Evolutionary conservation across 2,888 invertebrate genomes (phyloP).

Genomic region (Eupithecia insigniata): DNA sequence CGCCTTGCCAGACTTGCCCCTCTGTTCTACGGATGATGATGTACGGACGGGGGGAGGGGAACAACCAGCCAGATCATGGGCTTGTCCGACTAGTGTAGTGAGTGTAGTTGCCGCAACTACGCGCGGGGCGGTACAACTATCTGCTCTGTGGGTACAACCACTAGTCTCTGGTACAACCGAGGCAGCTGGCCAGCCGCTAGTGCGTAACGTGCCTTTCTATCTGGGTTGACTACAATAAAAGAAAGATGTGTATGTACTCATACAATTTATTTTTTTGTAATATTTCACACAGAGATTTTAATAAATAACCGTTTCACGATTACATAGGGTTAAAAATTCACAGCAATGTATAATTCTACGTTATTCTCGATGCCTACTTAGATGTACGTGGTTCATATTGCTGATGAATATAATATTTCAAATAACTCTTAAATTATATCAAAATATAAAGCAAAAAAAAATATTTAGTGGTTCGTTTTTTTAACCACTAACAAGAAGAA

Average conservation of each 20-base stretch:
- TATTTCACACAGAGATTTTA: conserved; percentile 5
- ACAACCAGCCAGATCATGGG: no score
- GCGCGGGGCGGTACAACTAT: no score
- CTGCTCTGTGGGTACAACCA: no score
- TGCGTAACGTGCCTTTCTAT: no score
- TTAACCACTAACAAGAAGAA: conserved; percentile 29
- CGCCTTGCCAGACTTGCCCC: no score
- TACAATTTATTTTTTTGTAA: conserved; percentile 22
- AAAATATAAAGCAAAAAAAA: conserved; percentile 13
- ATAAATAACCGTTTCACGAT: conserved; percentile 30
- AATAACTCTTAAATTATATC: neutral
- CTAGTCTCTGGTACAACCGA: no score
- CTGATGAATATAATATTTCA: neutral
- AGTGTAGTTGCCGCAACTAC: no score
- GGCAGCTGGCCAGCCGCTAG: no score
- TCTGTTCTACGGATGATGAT: no score
- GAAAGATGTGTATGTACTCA: conserved; percentile 6
- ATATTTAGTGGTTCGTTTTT: conserved; percentile 6
- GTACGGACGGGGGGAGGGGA: no score
- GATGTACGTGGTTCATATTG: neutral
- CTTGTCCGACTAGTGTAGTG: no score
- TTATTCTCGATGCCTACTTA: conserved; percentile 15
- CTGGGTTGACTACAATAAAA: neutral
- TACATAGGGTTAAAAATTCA: conserved; percentile 9
- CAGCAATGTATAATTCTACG: conserved; percentile 6